A percentile compares a stretch with the other conserved stretches of the same genome.
phyloP scores from a whole-genome alignment of 2,888 invertebrate genomes.

The Euzetes globulus region DNA sequence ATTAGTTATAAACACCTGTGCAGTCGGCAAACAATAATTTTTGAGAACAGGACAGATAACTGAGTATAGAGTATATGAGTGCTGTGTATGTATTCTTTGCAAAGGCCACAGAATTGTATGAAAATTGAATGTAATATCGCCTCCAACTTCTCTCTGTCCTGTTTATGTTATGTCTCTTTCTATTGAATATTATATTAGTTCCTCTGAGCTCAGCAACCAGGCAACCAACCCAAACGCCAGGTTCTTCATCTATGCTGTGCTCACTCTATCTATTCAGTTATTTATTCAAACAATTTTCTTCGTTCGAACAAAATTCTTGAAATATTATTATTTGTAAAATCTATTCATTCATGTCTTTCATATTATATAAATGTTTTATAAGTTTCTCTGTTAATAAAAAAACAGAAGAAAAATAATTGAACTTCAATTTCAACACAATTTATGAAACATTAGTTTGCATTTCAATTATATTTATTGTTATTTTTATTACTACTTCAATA shows the following conservation, averaged over 20 bases:
- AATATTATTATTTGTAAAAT: not conserved
- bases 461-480: not conserved
- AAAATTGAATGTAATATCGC: constrained; percentile 17
- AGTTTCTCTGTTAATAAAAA: not conserved
- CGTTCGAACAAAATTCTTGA: not conserved
- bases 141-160: constrained; percentile 18
- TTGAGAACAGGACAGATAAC: constrained; percentile 7
- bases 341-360: not conserved
- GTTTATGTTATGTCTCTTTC: constrained; percentile 8
- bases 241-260: not conserved
- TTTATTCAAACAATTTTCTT: not conserved
- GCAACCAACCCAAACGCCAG: not conserved
- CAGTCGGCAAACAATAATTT: constrained; percentile 22
- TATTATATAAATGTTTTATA: not conserved
- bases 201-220: constrained; percentile 6
- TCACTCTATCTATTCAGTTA: not conserved
- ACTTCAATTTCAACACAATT: not conserved
- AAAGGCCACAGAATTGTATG: constrained; percentile 3
- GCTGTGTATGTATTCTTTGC: not conserved
- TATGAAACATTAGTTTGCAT: not conserved
- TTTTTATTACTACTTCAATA: no score
- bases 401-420: not conserved
- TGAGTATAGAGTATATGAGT: not conserved
- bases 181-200: constrained; percentile 29
- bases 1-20: constrained; percentile 26